A percentile compares a stretch with the other conserved stretches of the same genome.
These are phyloP conservation scores for Apis cerana DNA, from an alignment of 1,140 invertebrate species.

Conservation along the genomic window DNA sequence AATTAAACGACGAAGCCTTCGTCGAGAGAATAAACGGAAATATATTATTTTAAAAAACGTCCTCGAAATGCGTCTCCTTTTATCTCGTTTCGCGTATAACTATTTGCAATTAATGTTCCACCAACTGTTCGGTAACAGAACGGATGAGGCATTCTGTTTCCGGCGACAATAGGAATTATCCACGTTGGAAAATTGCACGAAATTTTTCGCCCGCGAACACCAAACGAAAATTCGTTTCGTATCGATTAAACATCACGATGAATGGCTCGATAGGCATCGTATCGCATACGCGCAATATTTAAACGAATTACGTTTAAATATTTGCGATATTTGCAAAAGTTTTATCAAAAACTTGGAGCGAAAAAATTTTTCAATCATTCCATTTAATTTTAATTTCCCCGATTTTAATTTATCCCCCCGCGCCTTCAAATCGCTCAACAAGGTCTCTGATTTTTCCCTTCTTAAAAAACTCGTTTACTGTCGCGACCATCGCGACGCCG, in stretches of 20 bases:
- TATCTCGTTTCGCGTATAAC: neutral
- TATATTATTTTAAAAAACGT: neutral
- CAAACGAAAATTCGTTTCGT: slow-evolving; percentile 24
- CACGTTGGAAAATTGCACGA: slow-evolving; percentile 21
- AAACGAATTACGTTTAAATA: slow-evolving; percentile 4
- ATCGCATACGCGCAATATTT: neutral
- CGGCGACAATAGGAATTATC: slow-evolving; percentile 21
- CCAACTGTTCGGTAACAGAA: too few species aligned
- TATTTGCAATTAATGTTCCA: slow-evolving; percentile 15
- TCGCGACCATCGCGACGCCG: too few species aligned
- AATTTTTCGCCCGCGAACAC: neutral
- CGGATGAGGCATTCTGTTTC: neutral
- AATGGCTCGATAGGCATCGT: slow-evolving; percentile 21
- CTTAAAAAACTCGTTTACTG: too few species aligned
- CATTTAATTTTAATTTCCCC: too few species aligned
- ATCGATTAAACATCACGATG: slow-evolving; percentile 37
- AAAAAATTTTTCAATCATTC: too few species aligned
- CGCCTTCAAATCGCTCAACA: too few species aligned
- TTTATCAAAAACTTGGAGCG: too few species aligned
- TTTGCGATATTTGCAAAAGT: too few species aligned
- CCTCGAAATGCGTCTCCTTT: neutral
- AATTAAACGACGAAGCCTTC: neutral
- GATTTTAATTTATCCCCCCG: too few species aligned
- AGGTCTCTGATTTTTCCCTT: too few species aligned
- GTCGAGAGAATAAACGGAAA: neutral